phyloP scores from a whole-genome alignment of 2,797 vertebrate genomes.

The Fistularia tabacaria region DNA sequence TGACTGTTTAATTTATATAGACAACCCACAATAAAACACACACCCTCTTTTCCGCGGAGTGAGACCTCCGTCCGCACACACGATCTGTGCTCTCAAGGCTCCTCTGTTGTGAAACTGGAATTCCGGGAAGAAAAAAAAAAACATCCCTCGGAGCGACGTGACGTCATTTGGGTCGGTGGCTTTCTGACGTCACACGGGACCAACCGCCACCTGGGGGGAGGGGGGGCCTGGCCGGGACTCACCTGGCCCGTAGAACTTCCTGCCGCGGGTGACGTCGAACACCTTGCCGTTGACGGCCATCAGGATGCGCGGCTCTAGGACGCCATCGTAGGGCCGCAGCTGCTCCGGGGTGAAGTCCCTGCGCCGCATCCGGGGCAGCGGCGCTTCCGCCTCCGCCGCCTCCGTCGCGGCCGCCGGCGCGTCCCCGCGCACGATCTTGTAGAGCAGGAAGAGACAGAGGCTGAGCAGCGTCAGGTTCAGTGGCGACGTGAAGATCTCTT shows the following conservation, averaged over 20 bases:
- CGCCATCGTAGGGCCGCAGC: constrained; percentile 83
- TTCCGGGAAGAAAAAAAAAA: background rate
- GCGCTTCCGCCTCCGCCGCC: constrained; percentile 65
- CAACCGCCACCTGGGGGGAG: no score
- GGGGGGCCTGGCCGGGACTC: background rate
- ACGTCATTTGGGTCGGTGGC: no score
- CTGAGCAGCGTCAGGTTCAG: constrained; percentile 87
- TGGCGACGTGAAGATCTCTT: constrained; percentile 89
- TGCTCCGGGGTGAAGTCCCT: constrained; percentile 86
- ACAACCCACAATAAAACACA: no score
- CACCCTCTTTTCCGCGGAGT: background rate
- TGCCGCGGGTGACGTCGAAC: constrained; percentile 91
- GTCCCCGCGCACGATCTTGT: constrained; percentile 90
- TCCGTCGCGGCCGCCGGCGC: constrained; percentile 65
- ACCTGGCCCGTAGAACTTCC: constrained; percentile 96
- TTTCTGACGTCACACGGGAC: no score
- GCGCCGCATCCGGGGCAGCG: constrained; percentile 82
- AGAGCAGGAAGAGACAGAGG: constrained; percentile 88
- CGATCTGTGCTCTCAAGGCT: constrained; percentile 41
- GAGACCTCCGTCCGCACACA: constrained; percentile 18
- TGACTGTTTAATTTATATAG: no score
- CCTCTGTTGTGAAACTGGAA: constrained; percentile 42
- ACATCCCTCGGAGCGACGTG: no score
- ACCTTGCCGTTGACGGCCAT: constrained; percentile 94
- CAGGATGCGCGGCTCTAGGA: constrained; percentile 82